Percentiles rank a stretch among this genome's conserved stretches.
phyloP scores from a whole-genome alignment of 2,888 invertebrate species.

The Ptychoptera albimana region DNA sequence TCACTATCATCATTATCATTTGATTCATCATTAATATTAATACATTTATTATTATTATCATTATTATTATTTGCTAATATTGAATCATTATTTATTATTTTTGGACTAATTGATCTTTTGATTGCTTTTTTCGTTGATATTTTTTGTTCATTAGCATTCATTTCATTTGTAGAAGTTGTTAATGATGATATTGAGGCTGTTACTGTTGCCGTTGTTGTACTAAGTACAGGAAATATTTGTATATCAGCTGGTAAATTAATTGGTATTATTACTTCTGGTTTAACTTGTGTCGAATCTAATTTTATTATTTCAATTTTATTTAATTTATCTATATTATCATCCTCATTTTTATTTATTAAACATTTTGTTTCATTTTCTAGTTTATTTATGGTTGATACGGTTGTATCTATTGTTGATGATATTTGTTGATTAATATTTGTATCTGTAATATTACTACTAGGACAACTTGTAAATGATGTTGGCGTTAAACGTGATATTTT shows the following conservation, averaged over 20 bases:
- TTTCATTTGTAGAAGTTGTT: background rate
- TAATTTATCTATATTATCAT: slow-evolving; percentile 5
- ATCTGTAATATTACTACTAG: background rate
- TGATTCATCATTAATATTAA: background rate
- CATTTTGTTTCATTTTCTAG: background rate
- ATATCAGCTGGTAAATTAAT: background rate
- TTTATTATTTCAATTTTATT: slow-evolving; percentile 9
- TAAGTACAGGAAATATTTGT: too few species aligned
- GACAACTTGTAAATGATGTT: background rate
- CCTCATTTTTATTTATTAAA: background rate
- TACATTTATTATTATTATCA: background rate
- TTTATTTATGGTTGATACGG: background rate
- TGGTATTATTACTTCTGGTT: background rate
- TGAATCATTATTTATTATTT: too few species aligned
- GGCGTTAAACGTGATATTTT: slow-evolving; percentile 2
- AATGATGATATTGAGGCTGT: background rate
- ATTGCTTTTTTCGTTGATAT: background rate
- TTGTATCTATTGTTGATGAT: slow-evolving; percentile 1
- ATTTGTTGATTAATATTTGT: background rate
- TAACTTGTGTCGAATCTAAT: slow-evolving; percentile 1
- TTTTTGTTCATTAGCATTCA: background rate
- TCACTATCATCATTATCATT: background rate
- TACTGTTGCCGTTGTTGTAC: background rate
- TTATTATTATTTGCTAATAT: background rate
- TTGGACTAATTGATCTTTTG: background rate